Evolutionary conservation across 1,140 invertebrate species (phyloP).

Genomic region (Drosophila tropicalis): DNA sequence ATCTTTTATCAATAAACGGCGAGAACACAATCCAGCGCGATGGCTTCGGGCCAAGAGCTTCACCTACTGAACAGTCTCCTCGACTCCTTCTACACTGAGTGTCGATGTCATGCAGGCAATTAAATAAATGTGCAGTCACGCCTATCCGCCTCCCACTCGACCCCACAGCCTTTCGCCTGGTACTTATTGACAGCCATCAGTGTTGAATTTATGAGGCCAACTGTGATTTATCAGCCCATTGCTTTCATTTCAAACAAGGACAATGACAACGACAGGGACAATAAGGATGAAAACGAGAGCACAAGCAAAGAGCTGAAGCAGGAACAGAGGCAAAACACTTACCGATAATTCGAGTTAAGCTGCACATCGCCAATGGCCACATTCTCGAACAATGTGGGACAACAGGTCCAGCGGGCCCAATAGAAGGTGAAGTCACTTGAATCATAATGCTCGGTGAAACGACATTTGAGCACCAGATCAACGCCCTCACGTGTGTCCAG

Average conservation of each 20-base stretch:
- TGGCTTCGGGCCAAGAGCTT: neutral
- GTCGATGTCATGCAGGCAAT: conserved; percentile 63
- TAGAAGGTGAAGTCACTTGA: conserved; percentile 88
- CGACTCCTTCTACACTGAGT: conserved; percentile 29
- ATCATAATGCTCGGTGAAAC: conserved; percentile 88
- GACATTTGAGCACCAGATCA: conserved; percentile 90
- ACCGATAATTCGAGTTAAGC: conserved; percentile 91
- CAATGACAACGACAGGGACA: conserved; percentile 16
- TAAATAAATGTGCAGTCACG: conserved; percentile 70
- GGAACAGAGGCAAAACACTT: conserved; percentile 75
- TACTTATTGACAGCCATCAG: conserved; percentile 71
- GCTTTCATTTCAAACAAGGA: conserved; percentile 50
- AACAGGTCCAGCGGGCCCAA: conserved; percentile 88
- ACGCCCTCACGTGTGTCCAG: conserved; percentile 90
- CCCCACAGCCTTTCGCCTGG: conserved; percentile 23
- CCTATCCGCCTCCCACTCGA: conserved; percentile 21
- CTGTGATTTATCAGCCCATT: conserved; percentile 78
- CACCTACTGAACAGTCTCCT: neutral
- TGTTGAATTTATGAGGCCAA: conserved; percentile 73
- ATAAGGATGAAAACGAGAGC: conserved; percentile 1
- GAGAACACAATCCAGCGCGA: neutral
- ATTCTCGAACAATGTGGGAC: conserved; percentile 88
- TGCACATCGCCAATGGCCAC: conserved; percentile 90
- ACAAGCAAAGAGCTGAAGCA: neutral
- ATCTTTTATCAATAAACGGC: conserved; percentile 73